Conservation (phyloP, 2,113 vertebrate species). For the Tenrec ecaudatus region DNA sequence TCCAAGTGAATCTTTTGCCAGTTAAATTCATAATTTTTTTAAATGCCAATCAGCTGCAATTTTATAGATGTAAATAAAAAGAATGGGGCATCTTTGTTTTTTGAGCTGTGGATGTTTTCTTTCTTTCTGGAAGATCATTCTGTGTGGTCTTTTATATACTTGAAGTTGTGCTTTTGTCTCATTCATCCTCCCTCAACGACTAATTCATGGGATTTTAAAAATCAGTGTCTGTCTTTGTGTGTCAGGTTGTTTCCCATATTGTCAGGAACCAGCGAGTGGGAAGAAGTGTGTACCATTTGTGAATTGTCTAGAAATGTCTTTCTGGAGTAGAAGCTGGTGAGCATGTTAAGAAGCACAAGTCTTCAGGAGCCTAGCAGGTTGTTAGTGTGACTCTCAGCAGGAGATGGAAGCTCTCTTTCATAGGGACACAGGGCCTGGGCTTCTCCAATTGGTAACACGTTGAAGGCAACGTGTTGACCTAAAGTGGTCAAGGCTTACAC, state of each 20-base stretch:
- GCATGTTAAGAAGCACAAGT: constrained; percentile 38
- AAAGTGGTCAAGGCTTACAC: constrained; percentile 65
- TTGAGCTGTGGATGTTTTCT: background rate
- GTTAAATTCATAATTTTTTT: constrained; percentile 43
- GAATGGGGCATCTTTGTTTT: constrained; percentile 25
- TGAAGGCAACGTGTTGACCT: constrained; percentile 18
- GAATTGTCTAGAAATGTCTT: constrained; percentile 1
- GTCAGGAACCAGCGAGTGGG: constrained; percentile 62
- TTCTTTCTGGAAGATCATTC: background rate
- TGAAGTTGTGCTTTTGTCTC: constrained; percentile 77
- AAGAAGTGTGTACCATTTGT: constrained; percentile 36
- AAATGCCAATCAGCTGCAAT: constrained; percentile 13
- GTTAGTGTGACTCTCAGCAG: constrained; percentile 61
- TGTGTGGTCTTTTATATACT: constrained; percentile 63
- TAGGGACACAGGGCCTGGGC: constrained; percentile 31
- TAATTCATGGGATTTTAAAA: constrained; percentile 35
- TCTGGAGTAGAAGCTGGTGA: constrained; percentile 49
- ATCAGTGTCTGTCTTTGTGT: constrained; percentile 41
- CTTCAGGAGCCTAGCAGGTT: background rate
- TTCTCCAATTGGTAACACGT: constrained; percentile 62
- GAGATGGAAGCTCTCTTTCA: constrained; percentile 25
- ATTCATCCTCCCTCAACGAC: constrained; percentile 71
- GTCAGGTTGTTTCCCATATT: constrained; percentile 68
- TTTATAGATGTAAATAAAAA: constrained; percentile 67
- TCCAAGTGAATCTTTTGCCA: constrained; percentile 58